Evolutionary conservation across 2,888 invertebrate species (phyloP), one percentile per base, ranked within the genome.

Genomic region (Dioctria linearis): DNA sequence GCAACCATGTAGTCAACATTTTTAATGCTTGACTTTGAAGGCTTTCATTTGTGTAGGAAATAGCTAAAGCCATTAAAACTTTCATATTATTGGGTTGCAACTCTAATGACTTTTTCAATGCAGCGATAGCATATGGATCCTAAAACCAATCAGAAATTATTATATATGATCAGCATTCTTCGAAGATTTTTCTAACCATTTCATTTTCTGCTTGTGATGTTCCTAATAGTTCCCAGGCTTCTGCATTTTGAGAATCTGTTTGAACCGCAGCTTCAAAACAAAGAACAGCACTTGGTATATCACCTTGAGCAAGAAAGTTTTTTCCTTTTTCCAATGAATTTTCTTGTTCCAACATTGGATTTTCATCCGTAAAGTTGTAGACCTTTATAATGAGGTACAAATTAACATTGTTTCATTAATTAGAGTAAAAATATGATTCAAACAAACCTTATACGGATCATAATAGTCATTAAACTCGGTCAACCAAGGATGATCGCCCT

Each of bases 191-290:
- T 11, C 5, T 79, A 79, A 84, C 84, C 92, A 90, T 98, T 90
- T 99, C 99, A 90, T 99, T 99, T 91, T 99, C 98, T 57, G 99
- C 97, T 88, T 98, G 98, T 46, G 97, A 95, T 76, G 94, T 95
- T 8, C 98, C 98, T 67, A 98, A 90, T 51, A 95, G 90, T 82
- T 95, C 93, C 98, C 98, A 98, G 1, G 94, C 95, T 88, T 96
- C 94, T 0, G 92, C 90, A 85, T 95, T 94, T 73, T 93, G 91
- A 2, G 95, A 93, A 71, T 95, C 91, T 86, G 96, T 94, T 86
- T 95, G 94, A 3, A 94, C 97, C 8, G 98, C 98, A 75, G 97
- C 96, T 90, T 99, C 99, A 90, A 99, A 99, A 86, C 98, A 95
- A 42, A 99, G 89, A 0, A 98, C 98, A 13, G 99, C 99, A 84